These are phyloP conservation scores for Geotrupes spiniger DNA, from an alignment of 2,888 invertebrate species.

Conservation along the genomic window DNA sequence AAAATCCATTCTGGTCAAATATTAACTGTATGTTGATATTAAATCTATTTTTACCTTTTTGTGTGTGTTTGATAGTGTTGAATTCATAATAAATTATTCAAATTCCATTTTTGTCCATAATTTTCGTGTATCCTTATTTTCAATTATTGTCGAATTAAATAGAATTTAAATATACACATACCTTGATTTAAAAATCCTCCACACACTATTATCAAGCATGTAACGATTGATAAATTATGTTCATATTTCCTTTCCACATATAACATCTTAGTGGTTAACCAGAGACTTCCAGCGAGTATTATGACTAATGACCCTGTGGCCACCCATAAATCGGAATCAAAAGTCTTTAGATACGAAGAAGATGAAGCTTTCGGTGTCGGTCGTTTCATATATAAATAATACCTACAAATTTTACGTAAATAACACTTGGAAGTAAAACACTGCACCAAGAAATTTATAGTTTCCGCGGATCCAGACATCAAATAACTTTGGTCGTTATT, in stretches of 20 bases:
- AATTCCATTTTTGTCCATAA: no score
- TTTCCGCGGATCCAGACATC: background rate
- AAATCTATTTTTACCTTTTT: no score
- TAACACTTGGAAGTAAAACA: no score
- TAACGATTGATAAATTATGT: conserved; percentile 35
- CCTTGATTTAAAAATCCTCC: conserved; percentile 46
- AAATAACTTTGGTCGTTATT: no score
- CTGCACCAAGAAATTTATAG: no score
- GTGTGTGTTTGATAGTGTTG: no score
- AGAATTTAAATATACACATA: conserved; percentile 24
- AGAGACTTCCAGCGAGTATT: conserved; percentile 36
- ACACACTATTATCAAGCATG: conserved; percentile 39
- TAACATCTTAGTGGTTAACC: conserved; percentile 35
- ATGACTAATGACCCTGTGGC: conserved; percentile 32
- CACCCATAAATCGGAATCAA: conserved; percentile 38
- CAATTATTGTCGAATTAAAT: no score
- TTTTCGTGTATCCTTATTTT: no score
- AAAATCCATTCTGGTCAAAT: no score
- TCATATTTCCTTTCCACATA: conserved; percentile 23
- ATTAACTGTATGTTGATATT: no score
- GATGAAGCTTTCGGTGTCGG: conserved; percentile 39
- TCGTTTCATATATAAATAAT: conserved; percentile 40
- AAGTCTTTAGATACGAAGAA: conserved; percentile 39
- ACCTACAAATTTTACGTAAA: conserved; percentile 33
- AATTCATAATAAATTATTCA: no score